Evolutionary conservation across 1,140 invertebrate species (phyloP), one percentile per base, ranked within the genome.

Genomic region (Brachionus rubens): DNA sequence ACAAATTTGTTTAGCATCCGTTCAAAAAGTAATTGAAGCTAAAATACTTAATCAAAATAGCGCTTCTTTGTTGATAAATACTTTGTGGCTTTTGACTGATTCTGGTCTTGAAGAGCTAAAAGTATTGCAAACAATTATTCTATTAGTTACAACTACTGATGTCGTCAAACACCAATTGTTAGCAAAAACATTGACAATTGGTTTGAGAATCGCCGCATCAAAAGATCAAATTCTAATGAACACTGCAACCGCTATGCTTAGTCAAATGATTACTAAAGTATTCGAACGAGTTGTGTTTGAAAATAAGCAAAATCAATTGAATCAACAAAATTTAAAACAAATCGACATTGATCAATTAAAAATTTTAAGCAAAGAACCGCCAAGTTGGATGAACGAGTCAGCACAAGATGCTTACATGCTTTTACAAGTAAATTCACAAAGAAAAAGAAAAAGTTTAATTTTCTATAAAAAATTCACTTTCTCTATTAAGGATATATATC

Each of bases 181-280:
- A 67, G 91, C 95, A 48, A 94, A 91, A 90, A 94, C 94, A 77
- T 87, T 98, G 80, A 95, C 97, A 19, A 86, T 98, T 75, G 97
- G 95, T 85, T 95, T 98, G 83, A 89, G 94, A 7, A 88, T 98
- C 77, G 93, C 98, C 83, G 93, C 94, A 81, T 90, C 92, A 6
- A 93, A 96, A 87, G 91, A 98, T 87, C 89, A 90, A 24, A 94
- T 91, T 72, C 95, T 93, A 47, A 92, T 93, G 30, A 98, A 98
- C 82, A 96, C 95, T 48, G 95, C 96, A 2, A 94, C 94, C 28
- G 96, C 96, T 10, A 97, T 95, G 26, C 92, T 98, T 3, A 86
- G 96, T 50, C 96, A 99, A 82, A 85, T 98, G 48, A 94, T 98
- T n/a, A 93, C 92, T 47, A 86, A 94, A 48, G 93, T 99, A 0